Evolutionary conservation across 2,888 invertebrate species (phyloP), one percentile per base, ranked within the genome.

Genomic region (Empis stercorea): DNA sequence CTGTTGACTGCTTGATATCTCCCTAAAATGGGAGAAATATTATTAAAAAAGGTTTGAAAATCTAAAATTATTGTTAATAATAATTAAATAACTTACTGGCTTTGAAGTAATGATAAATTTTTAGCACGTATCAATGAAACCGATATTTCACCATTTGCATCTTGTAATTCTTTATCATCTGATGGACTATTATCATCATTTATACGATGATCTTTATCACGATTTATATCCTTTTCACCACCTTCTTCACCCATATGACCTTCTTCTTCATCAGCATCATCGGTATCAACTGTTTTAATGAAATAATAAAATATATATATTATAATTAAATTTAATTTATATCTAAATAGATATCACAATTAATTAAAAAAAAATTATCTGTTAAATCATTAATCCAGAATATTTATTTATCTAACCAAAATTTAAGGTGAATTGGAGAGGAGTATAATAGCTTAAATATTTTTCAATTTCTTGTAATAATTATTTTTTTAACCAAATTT

Each of bases 1-100:
- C 63, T 87, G 79, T 71, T 92, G 92, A 66, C 92, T 92, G 53
- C 80, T 79, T 51, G 89, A 89, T 65, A 87, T 80, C 75, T 88
- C 87, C 66, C 89, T 89, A 78, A 44, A 79, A 79, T 15, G 36
- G 15, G 15, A 36, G 15, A 55, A 60, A 30, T 20, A 44, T 15
- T 47, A 38, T 14, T 30, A 52, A 50, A 55, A 53, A 48, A 50
- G 53, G 55, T 49, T 23, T n/a, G 30, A 30, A 43, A 32, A 14
- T 36, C 36, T 36, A 5, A 10, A 36, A 14, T 6, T 15, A 54
- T 58, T 54, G 46, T 49, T 49, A 44, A 41, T 43, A 14, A 39
- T 37, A 34, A 32, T 43, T n/a, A 15, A 16, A 30, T 38, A 39
- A 65, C 73, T 73, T 63, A 75, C 75, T 74, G 70, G 62, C 73